phyloP scores from a whole-genome alignment of 1,140 invertebrate species.

The Formica selysi region DNA sequence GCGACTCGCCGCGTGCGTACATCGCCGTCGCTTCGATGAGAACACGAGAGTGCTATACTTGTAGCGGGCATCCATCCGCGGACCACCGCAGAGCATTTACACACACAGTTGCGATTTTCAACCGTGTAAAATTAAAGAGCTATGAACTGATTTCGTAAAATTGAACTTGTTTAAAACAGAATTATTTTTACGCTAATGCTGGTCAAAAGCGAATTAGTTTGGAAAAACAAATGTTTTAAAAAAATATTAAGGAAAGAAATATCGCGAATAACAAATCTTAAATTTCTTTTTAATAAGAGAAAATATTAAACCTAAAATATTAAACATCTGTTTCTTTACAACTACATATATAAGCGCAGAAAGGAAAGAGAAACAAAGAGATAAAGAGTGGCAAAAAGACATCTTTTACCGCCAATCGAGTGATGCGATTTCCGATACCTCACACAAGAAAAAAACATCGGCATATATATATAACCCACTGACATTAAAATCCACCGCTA shows the following conservation, averaged over 20 bases:
- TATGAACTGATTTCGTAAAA: constrained; percentile 20
- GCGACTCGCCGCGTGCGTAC: constrained; percentile 56
- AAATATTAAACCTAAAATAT: background rate
- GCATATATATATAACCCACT: constrained; percentile 51
- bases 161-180: background rate
- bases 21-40: constrained; percentile 29
- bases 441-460: constrained; percentile 48
- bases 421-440: constrained; percentile 58
- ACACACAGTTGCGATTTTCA: constrained; percentile 60
- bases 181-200: background rate
- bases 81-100: constrained; percentile 51
- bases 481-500: constrained; percentile 67
- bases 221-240: background rate
- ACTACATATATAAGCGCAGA: background rate
- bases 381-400: constrained; percentile 16
- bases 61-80: constrained; percentile 45
- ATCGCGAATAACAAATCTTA: background rate
- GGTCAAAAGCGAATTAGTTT: background rate
- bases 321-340: background rate
- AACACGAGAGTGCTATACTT: constrained; percentile 59
- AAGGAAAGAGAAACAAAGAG: constrained; percentile 27
- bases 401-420: constrained; percentile 19
- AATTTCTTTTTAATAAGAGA: background rate
- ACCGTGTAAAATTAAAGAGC: constrained; percentile 15
- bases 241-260: background rate